Evolutionary conservation across 2,797 vertebrate species (phyloP).

Genomic region (Manis pentadactyla): DNA sequence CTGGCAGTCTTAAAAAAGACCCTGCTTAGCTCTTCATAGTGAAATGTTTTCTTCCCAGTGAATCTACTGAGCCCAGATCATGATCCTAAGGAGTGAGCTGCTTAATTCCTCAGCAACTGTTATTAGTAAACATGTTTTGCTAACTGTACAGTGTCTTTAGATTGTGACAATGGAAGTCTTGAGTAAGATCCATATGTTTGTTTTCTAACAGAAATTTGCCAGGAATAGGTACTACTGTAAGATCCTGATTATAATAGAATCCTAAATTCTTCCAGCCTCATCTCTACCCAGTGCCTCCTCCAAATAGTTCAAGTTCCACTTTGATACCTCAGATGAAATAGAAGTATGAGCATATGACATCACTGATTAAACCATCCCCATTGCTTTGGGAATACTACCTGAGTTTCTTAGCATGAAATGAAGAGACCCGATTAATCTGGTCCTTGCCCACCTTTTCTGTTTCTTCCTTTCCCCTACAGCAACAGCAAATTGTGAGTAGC

Average conservation of each 20-base stretch:
- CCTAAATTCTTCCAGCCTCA: background rate
- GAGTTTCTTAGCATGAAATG: background rate
- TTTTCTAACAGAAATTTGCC: background rate
- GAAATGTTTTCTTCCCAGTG: background rate
- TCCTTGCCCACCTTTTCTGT: background rate
- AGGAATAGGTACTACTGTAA: background rate
- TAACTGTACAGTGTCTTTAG: background rate
- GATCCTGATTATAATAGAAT: background rate
- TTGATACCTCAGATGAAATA: background rate
- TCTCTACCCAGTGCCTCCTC: background rate
- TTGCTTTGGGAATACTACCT: background rate
- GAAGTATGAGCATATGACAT: background rate
- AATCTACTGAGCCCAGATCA: background rate
- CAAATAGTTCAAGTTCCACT: background rate
- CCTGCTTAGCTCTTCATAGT: background rate
- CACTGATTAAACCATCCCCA: background rate
- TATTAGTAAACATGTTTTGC: background rate
- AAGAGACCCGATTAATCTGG: background rate
- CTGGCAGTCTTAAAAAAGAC: slow-evolving; percentile 6
- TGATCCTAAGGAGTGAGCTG: background rate
- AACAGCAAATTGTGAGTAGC: background rate
- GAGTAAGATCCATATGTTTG: background rate
- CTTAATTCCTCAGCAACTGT: background rate
- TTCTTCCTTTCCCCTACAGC: background rate
- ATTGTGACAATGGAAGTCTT: background rate